Conservation (phyloP, 2,113 vertebrate species). For the Tympanuchus pallidicinctus region DNA sequence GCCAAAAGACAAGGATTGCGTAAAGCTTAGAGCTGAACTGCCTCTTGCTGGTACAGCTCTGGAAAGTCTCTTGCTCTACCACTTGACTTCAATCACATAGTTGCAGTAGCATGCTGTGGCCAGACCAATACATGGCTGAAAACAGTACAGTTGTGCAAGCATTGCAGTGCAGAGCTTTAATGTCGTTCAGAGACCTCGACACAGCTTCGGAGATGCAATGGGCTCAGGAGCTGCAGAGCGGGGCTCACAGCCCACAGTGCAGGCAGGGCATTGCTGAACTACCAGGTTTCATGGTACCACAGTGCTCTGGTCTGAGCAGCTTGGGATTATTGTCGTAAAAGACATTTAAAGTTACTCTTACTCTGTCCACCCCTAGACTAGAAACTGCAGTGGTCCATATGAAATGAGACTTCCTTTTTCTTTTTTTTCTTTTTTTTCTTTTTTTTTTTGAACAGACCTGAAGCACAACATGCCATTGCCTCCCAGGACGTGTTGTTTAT, state of each 20-base stretch:
- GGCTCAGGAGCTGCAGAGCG: neutral
- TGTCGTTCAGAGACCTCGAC: neutral
- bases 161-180: neutral
- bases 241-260: neutral
- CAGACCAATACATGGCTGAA: neutral
- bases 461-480: neutral
- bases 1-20: neutral
- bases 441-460: neutral
- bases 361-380: neutral
- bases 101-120: neutral
- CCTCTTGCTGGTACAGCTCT: neutral
- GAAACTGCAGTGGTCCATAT: neutral
- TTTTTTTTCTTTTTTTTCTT: neutral
- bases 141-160: neutral
- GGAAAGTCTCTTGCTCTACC: neutral
- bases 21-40: neutral
- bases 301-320: neutral
- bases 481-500: neutral
- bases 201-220: neutral
- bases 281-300: neutral
- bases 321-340: neutral
- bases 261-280: neutral
- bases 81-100: neutral
- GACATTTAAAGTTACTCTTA: neutral
- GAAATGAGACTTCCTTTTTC: neutral